Conservation (phyloP, 2,113 vertebrate genomes). For the Callipepla californica region DNA sequence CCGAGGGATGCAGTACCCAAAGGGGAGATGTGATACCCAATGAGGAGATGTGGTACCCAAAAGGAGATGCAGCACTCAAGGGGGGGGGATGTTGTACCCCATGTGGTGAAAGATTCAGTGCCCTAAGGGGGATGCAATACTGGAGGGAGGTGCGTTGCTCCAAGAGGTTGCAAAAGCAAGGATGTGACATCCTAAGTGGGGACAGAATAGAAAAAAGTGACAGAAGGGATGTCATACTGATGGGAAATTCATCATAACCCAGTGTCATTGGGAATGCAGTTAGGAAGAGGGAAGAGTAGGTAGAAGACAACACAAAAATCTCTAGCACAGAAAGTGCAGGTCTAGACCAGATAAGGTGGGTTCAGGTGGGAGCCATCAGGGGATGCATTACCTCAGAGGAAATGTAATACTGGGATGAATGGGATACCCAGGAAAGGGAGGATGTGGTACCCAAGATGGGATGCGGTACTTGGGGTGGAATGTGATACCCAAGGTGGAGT, state of each 20-base stretch:
- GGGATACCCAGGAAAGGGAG: not conserved
- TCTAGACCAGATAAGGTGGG: too few relatives aligned
- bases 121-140: not conserved
- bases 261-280: not conserved
- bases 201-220: not conserved
- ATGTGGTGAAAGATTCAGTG: not conserved
- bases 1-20: too few relatives aligned
- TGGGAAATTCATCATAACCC: not conserved
- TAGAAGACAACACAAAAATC: too few relatives aligned
- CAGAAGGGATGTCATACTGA: not conserved
- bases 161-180: not conserved
- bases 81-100: too few relatives aligned
- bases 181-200: not conserved
- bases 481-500: too few relatives aligned
- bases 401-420: too few relatives aligned
- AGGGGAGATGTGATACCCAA: not conserved
- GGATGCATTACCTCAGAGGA: fast-evolving
- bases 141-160: not conserved
- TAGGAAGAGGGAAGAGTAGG: not conserved
- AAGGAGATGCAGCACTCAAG: not conserved
- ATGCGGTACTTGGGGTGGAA: too few relatives aligned
- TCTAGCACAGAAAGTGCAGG: too few relatives aligned
- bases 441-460: not conserved
- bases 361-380: too few relatives aligned
- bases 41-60: not conserved